Conservation (phyloP, 64 coral and sea anemone genomes). For the Trachythela sp. region DNA sequence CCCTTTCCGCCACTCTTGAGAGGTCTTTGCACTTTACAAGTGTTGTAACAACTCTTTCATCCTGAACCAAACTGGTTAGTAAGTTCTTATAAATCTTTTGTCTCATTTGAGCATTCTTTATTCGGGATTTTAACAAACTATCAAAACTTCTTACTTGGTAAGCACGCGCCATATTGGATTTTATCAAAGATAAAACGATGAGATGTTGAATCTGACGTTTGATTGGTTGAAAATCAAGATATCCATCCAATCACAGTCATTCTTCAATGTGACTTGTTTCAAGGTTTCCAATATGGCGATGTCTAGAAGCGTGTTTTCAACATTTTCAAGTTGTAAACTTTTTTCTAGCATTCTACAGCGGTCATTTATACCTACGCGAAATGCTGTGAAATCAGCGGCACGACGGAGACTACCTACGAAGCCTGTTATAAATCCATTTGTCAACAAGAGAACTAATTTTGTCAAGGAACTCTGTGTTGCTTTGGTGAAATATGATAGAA, state of each 20-base stretch:
- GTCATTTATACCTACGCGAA: not conserved
- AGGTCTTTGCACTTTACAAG: conserved; percentile 86
- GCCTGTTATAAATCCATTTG: conserved; percentile 66
- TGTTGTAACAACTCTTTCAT: conserved; percentile 96
- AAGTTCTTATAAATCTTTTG: conserved; percentile 86
- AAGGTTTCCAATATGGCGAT: not conserved
- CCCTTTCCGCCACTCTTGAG: conserved; percentile 92
- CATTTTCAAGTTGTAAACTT: not conserved
- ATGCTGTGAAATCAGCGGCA: conserved; percentile 60
- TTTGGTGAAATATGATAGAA: conserved; percentile 76
- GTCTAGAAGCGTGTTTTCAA: not conserved
- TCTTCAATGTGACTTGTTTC: not conserved
- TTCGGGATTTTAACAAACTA: conserved; percentile 76
- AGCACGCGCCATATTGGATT: conserved; percentile 36
- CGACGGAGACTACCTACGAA: conserved; percentile 83
- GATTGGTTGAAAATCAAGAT: not conserved
- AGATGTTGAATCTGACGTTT: not conserved
- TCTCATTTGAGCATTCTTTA: conserved; percentile 71
- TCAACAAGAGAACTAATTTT: conserved; percentile 79
- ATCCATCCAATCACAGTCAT: not conserved
- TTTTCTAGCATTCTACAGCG: not conserved
- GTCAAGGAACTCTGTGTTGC: conserved; percentile 83
- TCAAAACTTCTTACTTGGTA: conserved; percentile 72
- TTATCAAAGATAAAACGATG: not conserved
- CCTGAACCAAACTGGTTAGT: conserved; percentile 84